Evolutionary conservation across 2,888 invertebrate genomes (phyloP).

Genomic region (Gibbula magus): DNA sequence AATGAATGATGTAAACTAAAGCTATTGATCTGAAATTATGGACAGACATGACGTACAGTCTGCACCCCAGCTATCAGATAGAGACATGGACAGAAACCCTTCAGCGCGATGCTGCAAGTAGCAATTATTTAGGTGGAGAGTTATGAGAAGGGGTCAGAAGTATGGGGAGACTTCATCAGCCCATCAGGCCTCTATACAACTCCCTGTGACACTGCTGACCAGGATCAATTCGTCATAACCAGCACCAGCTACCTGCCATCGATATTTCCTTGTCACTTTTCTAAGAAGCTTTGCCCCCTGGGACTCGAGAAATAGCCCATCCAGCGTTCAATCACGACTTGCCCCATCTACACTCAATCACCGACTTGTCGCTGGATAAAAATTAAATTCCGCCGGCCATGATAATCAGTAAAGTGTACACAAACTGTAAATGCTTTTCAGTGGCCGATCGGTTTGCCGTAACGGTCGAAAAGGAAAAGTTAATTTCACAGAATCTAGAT

Average conservation of each 20-base stretch:
- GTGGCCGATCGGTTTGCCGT: neutral
- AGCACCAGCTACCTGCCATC: conserved; percentile 2
- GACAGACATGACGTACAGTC: too few species aligned
- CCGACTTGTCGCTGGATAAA: neutral
- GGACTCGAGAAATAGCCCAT: neutral
- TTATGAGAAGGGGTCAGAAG: neutral
- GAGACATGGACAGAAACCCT: too few species aligned
- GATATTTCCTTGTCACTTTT: conserved; percentile 22
- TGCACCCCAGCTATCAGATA: too few species aligned
- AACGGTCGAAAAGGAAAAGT: neutral
- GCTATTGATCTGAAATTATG: too few species aligned
- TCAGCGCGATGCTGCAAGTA: neutral
- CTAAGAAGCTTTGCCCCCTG: conserved; percentile 4
- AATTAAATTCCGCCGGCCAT: conserved; percentile 10
- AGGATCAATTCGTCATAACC: neutral
- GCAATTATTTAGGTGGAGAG: conserved; percentile 5
- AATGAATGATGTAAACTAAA: too few species aligned
- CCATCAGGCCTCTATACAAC: neutral
- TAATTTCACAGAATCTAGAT: conserved; percentile 10
- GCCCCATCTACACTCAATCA: conserved; percentile 12
- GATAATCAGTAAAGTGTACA: conserved; percentile 22
- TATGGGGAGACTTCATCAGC: neutral
- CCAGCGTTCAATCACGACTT: neutral
- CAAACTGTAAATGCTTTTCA: neutral
- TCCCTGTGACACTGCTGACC: neutral